Evolutionary conservation across 2,888 invertebrate species (phyloP).

Genomic region (Sussaba pulchella): DNA sequence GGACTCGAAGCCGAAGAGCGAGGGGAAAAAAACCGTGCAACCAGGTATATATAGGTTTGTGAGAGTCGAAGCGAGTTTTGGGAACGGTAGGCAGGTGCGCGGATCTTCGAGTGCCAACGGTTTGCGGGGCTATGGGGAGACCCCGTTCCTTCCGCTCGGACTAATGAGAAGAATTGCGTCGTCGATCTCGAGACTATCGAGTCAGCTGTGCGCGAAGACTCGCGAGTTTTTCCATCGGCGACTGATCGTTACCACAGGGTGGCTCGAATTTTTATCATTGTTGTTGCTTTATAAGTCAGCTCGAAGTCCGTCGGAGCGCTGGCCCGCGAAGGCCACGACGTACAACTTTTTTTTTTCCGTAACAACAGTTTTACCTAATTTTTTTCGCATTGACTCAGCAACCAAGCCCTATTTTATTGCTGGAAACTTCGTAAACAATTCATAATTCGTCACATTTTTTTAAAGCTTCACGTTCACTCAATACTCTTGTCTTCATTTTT

Average conservation of each 20-base stretch:
- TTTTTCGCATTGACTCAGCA: too few relatives aligned
- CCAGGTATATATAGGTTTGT: conserved; percentile 2
- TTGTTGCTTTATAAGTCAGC: background rate
- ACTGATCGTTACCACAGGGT: background rate
- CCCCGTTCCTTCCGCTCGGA: conserved; percentile 40
- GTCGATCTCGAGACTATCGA: conserved; percentile 42
- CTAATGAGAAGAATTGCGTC: conserved; percentile 61
- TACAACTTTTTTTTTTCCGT: background rate
- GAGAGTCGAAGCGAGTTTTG: background rate
- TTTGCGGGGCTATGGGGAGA: conserved; percentile 41
- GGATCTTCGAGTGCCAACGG: conserved; percentile 62
- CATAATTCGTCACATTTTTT: too few relatives aligned
- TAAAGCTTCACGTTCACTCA: too few relatives aligned
- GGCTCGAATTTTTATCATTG: background rate
- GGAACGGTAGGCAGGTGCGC: conserved; percentile 45
- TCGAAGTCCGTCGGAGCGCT: background rate
- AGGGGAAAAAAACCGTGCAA: background rate
- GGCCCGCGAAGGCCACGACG: background rate
- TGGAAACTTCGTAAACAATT: too few relatives aligned
- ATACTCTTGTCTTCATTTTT: too few relatives aligned
- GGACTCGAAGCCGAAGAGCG: conserved; percentile 1
- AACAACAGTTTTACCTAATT: too few relatives aligned
- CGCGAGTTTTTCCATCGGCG: conserved; percentile 12
- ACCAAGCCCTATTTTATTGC: too few relatives aligned
- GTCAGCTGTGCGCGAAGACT: conserved; percentile 43